Evolutionary conservation across 92 coral and sea anemone genomes (phyloP), one percentile per base, ranked within the genome.

Genomic region (Epizoanthus illoricatus): DNA sequence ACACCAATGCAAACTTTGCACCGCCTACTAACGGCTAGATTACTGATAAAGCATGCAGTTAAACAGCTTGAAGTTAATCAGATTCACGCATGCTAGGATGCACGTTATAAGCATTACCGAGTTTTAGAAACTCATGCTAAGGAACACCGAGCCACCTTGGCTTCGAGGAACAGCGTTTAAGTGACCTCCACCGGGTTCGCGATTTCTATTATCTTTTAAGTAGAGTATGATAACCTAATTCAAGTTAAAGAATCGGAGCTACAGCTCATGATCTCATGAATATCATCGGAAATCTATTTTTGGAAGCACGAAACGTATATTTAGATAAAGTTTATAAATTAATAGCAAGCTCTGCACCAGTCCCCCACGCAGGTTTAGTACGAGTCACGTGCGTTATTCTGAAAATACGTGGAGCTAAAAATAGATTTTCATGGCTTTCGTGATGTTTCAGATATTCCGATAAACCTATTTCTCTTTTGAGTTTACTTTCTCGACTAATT

Each of bases 361-460:
- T 41, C 4, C 42, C 39, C 73, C 40, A 17, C n/a, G 23, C 33
- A 64, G 23, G 13, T 21, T 64, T 41, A n/a, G 13, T 23, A 9
- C 52, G n/a, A 36, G 43, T 16, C 73, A 19, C 73, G 52, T 68
- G 73, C 73, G 73, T 68, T 68, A 40, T 68, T 39, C 73, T 68
- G 43, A 68, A 16, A 45, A 68, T 8, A 68, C 18, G 52, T 68
- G 49, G 73, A 39, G 40, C 73, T 66, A 33, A 24, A 36, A 66
- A 33, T n/a, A n/a, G 71, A 66, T 36, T 68, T 68, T 39, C 52
- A 16, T 19, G 21, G 49, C 18, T 39, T 68, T 39, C 73, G 49
- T 68, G 43, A 68, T 11, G 43, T 33, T 39, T n/a, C 17, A 68
- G 20, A 16, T 68, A 9, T 39, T 68, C 42, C 21, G 23, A 39